Evolutionary conservation across 2,888 invertebrate species (phyloP).

Genomic region (Neoscelio sp.): DNA sequence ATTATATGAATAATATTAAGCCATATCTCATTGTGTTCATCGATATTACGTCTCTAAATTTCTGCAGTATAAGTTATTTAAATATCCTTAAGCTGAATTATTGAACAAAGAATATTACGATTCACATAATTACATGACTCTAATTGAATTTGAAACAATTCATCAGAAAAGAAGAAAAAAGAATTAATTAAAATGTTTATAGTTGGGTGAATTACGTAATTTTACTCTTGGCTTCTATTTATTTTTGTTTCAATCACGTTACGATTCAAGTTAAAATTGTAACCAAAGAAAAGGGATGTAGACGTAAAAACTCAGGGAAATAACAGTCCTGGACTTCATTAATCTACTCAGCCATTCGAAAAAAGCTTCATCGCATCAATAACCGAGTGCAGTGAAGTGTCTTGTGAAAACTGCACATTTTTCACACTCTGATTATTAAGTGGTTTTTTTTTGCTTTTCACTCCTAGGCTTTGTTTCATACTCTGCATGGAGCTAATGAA

Average conservation of each 20-base stretch:
- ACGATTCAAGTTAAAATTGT: constrained; percentile 25
- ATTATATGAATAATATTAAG: too few relatives aligned
- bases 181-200: constrained; percentile 7
- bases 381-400: constrained; percentile 55
- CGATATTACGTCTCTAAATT: too few relatives aligned
- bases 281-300: constrained; percentile 31
- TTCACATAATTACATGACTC: too few relatives aligned
- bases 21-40: background rate
- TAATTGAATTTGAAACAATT: too few relatives aligned
- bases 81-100: too few relatives aligned
- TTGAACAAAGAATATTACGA: too few relatives aligned
- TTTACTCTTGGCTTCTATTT: constrained; percentile 5
- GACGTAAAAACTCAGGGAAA: constrained; percentile 41
- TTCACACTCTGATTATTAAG: constrained; percentile 62
- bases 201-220: background rate
- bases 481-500: constrained; percentile 43
- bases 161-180: too few relatives aligned
- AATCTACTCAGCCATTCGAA: constrained; percentile 59
- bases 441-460: constrained; percentile 41
- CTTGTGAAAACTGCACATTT: constrained; percentile 59
- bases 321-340: constrained; percentile 59
- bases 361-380: constrained; percentile 64
- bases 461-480: constrained; percentile 47
- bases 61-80: too few relatives aligned
- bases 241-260: too few relatives aligned